Evolutionary conservation across 2,888 invertebrate genomes (phyloP).

Genomic region (Rotaria sp.): DNA sequence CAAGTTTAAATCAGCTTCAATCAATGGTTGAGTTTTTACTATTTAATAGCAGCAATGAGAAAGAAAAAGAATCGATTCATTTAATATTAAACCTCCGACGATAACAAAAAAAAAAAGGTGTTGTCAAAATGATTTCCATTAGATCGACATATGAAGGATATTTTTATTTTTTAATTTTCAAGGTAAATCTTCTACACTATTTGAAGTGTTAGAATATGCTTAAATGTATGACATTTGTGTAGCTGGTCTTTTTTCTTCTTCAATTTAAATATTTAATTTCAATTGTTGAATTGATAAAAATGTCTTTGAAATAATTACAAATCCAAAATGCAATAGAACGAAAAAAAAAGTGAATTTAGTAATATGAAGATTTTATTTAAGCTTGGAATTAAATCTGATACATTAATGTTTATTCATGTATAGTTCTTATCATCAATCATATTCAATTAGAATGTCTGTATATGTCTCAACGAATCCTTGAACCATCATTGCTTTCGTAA

Average conservation of each 20-base stretch:
- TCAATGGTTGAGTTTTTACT: not conserved
- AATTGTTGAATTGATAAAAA: no score
- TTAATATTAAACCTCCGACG: not conserved
- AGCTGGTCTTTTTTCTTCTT: no score
- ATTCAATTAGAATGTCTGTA: not conserved
- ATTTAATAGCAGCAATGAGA: not conserved
- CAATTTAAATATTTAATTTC: no score
- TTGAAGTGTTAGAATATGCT: no score
- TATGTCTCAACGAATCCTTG: not conserved
- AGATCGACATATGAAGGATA: no score
- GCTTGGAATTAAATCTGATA: not conserved
- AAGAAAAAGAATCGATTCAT: not conserved
- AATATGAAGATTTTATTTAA: not conserved
- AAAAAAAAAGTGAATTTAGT: not conserved
- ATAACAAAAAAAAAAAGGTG: no score
- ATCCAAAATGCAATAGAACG: not conserved
- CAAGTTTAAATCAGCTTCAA: not conserved
- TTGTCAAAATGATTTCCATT: no score
- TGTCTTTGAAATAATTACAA: no score
- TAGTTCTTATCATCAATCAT: not conserved
- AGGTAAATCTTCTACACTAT: no score
- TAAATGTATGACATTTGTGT: no score
- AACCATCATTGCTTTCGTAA: conserved; percentile 15
- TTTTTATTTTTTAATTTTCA: no score
- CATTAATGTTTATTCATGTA: not conserved